Evolutionary conservation across 2,797 vertebrate species (phyloP).

Genomic region (Gymnopithys bicolor): DNA sequence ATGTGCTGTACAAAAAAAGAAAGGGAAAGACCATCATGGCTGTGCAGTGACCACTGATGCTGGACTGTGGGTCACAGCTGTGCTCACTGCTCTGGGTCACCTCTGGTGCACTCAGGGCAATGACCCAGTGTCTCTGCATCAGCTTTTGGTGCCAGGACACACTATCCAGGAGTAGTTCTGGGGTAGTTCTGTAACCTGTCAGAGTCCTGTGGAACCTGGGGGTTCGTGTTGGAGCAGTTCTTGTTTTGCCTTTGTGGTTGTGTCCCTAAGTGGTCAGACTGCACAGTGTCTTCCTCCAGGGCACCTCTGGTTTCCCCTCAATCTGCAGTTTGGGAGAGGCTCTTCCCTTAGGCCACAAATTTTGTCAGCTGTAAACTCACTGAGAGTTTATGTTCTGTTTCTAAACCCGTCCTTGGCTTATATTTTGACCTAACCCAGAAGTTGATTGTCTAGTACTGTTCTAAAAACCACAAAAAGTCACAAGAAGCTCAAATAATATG

Average conservation of each 20-base stretch:
- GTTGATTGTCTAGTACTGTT: neutral
- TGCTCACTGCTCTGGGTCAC: neutral
- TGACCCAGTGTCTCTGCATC: neutral
- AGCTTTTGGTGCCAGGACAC: neutral
- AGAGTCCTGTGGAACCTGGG: neutral
- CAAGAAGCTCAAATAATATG: neutral
- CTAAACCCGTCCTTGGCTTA: neutral
- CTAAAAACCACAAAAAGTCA: neutral
- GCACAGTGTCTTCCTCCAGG: neutral
- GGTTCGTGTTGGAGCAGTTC: neutral
- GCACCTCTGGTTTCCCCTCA: neutral
- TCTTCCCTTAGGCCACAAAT: neutral
- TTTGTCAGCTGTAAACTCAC: neutral
- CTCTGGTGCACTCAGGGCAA: neutral
- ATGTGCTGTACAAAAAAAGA: neutral
- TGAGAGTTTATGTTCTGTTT: neutral
- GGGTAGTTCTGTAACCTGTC: neutral
- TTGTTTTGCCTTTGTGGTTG: neutral
- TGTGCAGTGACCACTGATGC: neutral
- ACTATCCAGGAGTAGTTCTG: neutral
- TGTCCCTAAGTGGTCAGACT: neutral
- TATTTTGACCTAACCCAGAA: neutral
- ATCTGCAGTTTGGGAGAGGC: neutral
- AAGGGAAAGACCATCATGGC: neutral
- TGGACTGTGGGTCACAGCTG: neutral